These are phyloP conservation scores for Plagodis dolabraria DNA, from an alignment of 2,888 invertebrate genomes.

Conservation along the genomic window DNA sequence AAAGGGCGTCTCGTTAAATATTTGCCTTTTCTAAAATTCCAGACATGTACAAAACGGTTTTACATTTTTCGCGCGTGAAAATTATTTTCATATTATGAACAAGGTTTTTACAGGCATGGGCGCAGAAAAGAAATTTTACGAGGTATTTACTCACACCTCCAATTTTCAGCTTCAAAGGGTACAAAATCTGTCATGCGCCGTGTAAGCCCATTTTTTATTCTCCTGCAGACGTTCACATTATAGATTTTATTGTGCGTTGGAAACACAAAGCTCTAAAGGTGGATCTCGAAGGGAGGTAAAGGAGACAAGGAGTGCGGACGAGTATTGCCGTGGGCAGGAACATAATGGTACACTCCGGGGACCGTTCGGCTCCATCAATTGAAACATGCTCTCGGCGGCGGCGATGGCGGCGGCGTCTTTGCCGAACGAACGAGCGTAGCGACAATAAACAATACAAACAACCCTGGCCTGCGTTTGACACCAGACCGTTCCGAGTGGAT, in stretches of 20 bases:
- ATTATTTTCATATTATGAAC: constrained; percentile 30
- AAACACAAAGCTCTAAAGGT: constrained; percentile 37
- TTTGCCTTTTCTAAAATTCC: constrained; percentile 24
- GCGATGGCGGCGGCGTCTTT: constrained; percentile 70
- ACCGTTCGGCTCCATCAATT: constrained; percentile 70
- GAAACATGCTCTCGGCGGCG: constrained; percentile 69
- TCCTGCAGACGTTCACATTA: constrained; percentile 33
- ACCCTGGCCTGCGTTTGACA: constrained; percentile 83
- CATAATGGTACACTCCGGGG: constrained; percentile 60
- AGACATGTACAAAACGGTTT: constrained; percentile 16
- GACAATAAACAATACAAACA: constrained; percentile 85
- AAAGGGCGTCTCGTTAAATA: constrained; percentile 19
- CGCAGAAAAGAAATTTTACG: constrained; percentile 32
- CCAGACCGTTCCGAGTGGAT: constrained; percentile 82
- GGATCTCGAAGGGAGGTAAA: constrained; percentile 49
- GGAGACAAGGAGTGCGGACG: constrained; percentile 61
- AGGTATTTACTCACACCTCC: constrained; percentile 35
- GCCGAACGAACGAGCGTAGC: constrained; percentile 74
- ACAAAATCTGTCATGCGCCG: constrained; percentile 36
- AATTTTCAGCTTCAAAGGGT: constrained; percentile 40
- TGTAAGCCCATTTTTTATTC: constrained; percentile 35
- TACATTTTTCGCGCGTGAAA: constrained; percentile 26
- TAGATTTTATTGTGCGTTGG: constrained; percentile 37
- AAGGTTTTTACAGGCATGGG: constrained; percentile 25
- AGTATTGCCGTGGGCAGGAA: constrained; percentile 61